Base-by-base conservation (phyloP, 2,888 invertebrate genomes). In the Craniophora ligustri region DNA sequence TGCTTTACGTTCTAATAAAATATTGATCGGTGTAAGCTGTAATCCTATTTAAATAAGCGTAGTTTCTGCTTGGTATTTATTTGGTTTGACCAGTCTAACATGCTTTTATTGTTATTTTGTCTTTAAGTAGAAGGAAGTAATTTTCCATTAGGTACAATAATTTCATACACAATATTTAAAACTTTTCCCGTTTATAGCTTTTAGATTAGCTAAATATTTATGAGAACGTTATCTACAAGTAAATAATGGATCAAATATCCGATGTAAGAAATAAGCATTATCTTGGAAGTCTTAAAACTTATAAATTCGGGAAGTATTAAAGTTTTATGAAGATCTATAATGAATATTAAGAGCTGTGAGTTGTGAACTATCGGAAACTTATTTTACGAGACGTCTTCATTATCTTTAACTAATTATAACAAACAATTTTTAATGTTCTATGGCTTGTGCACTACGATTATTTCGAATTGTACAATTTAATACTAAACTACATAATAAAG, bases 321-420 rank as follows among this genome's bases (percentile, higher is more conserved):
- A 61, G 34, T 67, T 65, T 65, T 62, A 67, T 62, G 63, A 67
- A 56, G 42, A 50, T 56, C 56, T 61, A 36, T 67, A 56, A 64
- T 60, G 61, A 55, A 31, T 18, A 60, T 67, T 49, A 61, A 30
- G 38, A 41, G 38, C 32, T 46, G 28, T 31, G 67, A 56, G 34
- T 67, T 49, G 21, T 42, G 32, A 49, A 67, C 62, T 64, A 61
- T 61, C 18, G 41, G 46, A 28, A 39, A 55, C 14, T 38, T 41
- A 45, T 45, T 61, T 67, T 55, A 66, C 14, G 60, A 36, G 31
- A 26, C 50, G 58, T 36, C 40, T 14, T 34, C 21, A 5, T 41
- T 5, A 41, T 42, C 32, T 42, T 60, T 66, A 53, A 42, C n/a
- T 44, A 26, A 21, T n/a, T 36, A 40, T 36, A 1, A 58, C 5